Evolutionary conservation across 2,888 invertebrate genomes (phyloP).

Genomic region (Sepioteuthis lessoniana): DNA sequence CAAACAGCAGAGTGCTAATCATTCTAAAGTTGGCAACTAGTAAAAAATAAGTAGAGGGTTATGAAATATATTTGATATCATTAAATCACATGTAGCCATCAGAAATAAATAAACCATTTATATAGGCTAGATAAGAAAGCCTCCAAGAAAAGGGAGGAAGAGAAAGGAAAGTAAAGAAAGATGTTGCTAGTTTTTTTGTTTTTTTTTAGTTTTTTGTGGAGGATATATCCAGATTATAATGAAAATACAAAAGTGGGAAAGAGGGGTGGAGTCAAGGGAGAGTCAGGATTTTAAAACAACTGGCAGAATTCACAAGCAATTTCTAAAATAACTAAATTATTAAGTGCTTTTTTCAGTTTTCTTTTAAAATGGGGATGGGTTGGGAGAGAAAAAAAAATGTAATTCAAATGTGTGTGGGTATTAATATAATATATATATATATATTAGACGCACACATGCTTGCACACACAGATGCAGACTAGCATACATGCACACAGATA

Average conservation of each 20-base stretch:
- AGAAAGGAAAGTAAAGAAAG: neutral
- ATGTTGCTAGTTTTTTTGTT: neutral
- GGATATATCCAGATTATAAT: conserved; percentile 5
- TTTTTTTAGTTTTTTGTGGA: neutral
- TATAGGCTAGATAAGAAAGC: conserved; percentile 40
- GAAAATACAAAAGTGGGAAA: neutral
- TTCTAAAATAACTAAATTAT: conserved; percentile 36
- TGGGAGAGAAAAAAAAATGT: neutral
- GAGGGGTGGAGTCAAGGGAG: neutral
- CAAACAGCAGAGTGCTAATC: conserved; percentile 39
- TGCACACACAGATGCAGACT: neutral
- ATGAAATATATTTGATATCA: conserved; percentile 41
- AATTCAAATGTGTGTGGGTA: neutral
- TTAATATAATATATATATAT: conserved; percentile 15
- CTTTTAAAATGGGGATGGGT: conserved; percentile 36
- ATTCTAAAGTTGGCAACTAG: conserved; percentile 41
- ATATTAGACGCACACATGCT: conserved; percentile 46
- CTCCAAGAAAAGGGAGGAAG: conserved; percentile 35
- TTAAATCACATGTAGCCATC: conserved; percentile 48
- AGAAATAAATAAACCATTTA: conserved; percentile 47
- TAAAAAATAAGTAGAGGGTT: conserved; percentile 43
- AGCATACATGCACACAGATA: conserved; percentile 44
- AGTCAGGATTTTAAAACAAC: conserved; percentile 13
- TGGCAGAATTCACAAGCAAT: conserved; percentile 43
- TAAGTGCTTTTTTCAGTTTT: conserved; percentile 5